Base-by-base conservation (phyloP, 2,113 vertebrate species). In the Prunella fulvescens region DNA sequence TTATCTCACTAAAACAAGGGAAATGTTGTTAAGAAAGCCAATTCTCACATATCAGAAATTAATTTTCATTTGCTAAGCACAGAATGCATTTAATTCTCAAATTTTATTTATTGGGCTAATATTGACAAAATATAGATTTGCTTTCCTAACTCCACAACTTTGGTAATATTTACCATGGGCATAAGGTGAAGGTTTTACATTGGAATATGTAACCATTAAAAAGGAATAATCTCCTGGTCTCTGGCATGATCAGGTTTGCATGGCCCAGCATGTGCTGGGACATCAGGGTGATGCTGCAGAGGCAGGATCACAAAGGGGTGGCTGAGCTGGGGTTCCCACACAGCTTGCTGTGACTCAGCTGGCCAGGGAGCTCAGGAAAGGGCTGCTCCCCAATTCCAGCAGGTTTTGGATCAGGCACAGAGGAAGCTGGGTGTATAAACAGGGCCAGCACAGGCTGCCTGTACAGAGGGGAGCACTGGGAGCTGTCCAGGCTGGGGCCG, bases 271-370 rank as follows among this genome's bases (percentile, higher is more conserved):
- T 2, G 4, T 9, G 45, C 29, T 60, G 58, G 53, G 23, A 16
- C 4, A 1, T 17, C 35, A 7, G 44, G 22, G 31, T 3, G 33
- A 1, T 9, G 76, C 65, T 12, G 67, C 5, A 20, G 24, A 17
- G 57, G 60, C 48, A 50, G 56, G 57, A 26, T n/a, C 33, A 35
- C 62, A 18, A 4, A 28, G 51, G 31, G 23, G 1, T 3, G 3
- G 4, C 40, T 16, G 37, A 3, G 1, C 12, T 3, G 56, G 53
- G 53, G 17, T 7, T 37, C 81, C 9, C 57, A 8, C 1, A 0
- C 35, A 23, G 22, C 5, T 42, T 25, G 58, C 69, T 81, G 5
- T 9, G 20, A 3, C 37, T 44, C 37, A 20, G 47, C 29, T 6
- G 7, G 24, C 42, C 31, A 4, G 57, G 11, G 35, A 22, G 42